Evolutionary conservation across 2,797 vertebrate genomes (phyloP), one percentile per base, ranked within the genome.

Genomic region (Microchirus variegatus): DNA sequence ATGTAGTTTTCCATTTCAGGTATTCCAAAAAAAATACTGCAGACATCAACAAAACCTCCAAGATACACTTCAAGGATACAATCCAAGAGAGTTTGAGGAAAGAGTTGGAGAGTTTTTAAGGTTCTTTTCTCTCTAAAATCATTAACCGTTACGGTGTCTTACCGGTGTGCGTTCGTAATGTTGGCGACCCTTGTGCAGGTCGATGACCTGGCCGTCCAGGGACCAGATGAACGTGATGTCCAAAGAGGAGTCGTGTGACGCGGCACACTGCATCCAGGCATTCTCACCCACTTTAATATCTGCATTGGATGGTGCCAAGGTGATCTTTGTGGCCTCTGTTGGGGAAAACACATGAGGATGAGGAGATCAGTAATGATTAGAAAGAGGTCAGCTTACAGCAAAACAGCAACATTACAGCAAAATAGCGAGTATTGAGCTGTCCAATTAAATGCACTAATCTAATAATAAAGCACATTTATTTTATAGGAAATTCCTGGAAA

Each of bases 141-240:
- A 12, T 16, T 0, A 10, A 59, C n/a, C 15, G n/a, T 5, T 0
- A 1, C 0, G 42, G 18, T 9, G 15, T 68, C 92, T 94, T 90
- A 98, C 97, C 90, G 91, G 92, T 51, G 83, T 90, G 63, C 94
- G 93, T 73, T 96, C 93, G 59, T 95, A 98, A 81, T 97, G 95
- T 13, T 91, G 90, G 0, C 89, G 85, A 1, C 97, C 94, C 80
- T 90, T 93, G 86, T 95, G 94, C 41, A 96, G 91, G 89, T 99
- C 96, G 43, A 99, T 94, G 74, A 93, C 87, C 14, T 91, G 93
- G 67, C 93, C 94, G 40, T 97, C 95, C 67, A 97, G 90, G 64
- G 95, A 94, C 98, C 98, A 99, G 77, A 97, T 92, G 80, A 98
- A 99, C 11, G 96, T 95, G 83, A 99, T 94, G 85, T 99, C 97